phyloP scores from a whole-genome alignment of 2,113 vertebrate genomes.

The Rhagologus leucostigma region DNA sequence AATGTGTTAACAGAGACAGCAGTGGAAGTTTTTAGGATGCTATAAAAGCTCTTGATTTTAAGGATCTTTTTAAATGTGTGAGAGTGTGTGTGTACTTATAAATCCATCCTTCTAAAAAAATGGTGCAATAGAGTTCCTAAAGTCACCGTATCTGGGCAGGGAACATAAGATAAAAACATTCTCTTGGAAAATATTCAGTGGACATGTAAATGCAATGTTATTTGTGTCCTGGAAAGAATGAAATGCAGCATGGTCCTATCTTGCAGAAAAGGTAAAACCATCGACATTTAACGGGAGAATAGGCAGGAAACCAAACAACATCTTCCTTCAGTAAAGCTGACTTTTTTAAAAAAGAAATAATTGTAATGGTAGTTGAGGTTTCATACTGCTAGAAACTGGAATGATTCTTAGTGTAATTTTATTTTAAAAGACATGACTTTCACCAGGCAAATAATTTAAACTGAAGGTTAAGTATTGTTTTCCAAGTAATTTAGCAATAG shows the following conservation, averaged over 20 bases:
- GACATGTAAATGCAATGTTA: neutral
- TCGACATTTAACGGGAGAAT: neutral
- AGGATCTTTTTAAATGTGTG: neutral
- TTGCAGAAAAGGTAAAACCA: neutral
- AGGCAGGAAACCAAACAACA: neutral
- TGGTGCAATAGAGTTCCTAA: accelerated
- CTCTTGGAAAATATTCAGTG: neutral
- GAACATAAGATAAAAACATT: neutral
- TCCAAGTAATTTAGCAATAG: neutral
- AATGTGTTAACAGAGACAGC: accelerated
- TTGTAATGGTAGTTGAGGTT: neutral
- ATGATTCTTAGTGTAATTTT: neutral
- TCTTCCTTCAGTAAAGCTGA: neutral
- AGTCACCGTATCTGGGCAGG: neutral
- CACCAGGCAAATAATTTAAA: neutral
- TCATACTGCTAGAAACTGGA: neutral
- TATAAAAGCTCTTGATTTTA: neutral
- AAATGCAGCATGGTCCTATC: neutral
- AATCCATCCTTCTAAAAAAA: neutral
- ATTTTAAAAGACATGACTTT: neutral
- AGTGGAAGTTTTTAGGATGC: neutral
- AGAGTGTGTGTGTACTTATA: neutral
- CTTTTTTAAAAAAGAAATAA: neutral
- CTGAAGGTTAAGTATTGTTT: neutral
- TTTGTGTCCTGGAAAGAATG: neutral